A percentile compares a stretch with the other conserved stretches of the same genome.
Evolutionary conservation across 2,888 invertebrate genomes (phyloP).

Genomic region (Melinaea menophilus): DNA sequence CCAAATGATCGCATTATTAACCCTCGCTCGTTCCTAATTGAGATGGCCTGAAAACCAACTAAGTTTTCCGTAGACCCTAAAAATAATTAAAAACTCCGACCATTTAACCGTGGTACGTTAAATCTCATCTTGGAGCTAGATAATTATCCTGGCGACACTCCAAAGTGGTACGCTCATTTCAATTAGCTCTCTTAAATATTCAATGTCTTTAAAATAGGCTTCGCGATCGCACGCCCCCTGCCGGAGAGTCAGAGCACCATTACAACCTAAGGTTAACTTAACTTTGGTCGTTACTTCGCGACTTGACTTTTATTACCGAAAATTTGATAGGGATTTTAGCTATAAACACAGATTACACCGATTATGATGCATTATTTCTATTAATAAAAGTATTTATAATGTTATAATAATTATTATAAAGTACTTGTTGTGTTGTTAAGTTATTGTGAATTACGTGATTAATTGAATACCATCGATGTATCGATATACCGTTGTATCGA

Average conservation of each 20-base stretch:
- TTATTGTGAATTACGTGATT: not conserved
- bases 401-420: no score
- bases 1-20: constrained; percentile 26
- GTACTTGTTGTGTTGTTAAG: no score
- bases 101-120: constrained; percentile 71
- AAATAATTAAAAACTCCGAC: constrained; percentile 52
- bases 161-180: constrained; percentile 77
- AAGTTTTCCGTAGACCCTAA: constrained; percentile 40
- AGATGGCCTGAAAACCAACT: constrained; percentile 33
- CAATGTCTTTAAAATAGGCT: constrained; percentile 78
- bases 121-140: constrained; percentile 75
- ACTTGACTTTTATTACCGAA: constrained; percentile 57
- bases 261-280: constrained; percentile 70
- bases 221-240: constrained; percentile 56
- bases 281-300: constrained; percentile 68
- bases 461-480: constrained; percentile 28
- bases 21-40: constrained; percentile 30
- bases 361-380: constrained; percentile 34
- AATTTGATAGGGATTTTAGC: constrained; percentile 51
- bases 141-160: constrained; percentile 77
- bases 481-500: constrained; percentile 43
- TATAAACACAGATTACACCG: constrained; percentile 42
- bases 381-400: constrained; percentile 9
- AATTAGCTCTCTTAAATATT: constrained; percentile 78
- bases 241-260: constrained; percentile 71